Percentiles rank a stretch among this genome's conserved stretches.
Conservation (phyloP, 1,140 invertebrate genomes). For the Lordiphosa stackelbergi region DNA sequence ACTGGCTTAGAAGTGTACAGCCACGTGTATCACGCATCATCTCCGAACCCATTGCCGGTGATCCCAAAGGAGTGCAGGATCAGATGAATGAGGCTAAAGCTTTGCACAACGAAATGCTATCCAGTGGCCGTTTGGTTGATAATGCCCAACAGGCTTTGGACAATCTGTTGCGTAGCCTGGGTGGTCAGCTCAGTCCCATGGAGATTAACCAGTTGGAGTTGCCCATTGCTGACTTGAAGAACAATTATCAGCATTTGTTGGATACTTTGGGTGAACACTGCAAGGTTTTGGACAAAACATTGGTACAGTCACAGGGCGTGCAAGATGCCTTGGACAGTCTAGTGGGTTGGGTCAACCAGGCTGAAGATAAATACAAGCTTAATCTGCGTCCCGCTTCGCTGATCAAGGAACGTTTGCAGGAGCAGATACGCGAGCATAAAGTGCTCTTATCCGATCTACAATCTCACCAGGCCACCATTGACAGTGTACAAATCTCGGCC, state of each 20-base stretch:
- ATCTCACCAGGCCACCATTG: slow-evolving; percentile 89
- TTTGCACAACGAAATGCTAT: slow-evolving; percentile 90
- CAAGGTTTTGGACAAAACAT: slow-evolving; percentile 89
- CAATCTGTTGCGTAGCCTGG: slow-evolving; percentile 85
- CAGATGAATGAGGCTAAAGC: slow-evolving; percentile 91
- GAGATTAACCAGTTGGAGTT: slow-evolving; percentile 88
- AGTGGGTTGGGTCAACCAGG: slow-evolving; percentile 89
- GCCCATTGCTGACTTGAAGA: slow-evolving; percentile 86
- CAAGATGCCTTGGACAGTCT: slow-evolving; percentile 93
- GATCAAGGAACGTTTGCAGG: slow-evolving; percentile 91
- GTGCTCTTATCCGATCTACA: slow-evolving; percentile 89
- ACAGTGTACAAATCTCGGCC: slow-evolving; percentile 87
- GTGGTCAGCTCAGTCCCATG: slow-evolving; percentile 87
- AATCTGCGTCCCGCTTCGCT: slow-evolving; percentile 90
- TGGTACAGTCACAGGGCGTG: slow-evolving; percentile 95
- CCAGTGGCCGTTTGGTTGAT: slow-evolving; percentile 90
- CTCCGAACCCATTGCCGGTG: slow-evolving; percentile 89
- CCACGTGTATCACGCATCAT: slow-evolving; percentile 86
- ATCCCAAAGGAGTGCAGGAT: slow-evolving; percentile 91
- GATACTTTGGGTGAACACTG: slow-evolving; percentile 87
- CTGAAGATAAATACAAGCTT: slow-evolving; percentile 89
- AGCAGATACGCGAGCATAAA: slow-evolving; percentile 91
- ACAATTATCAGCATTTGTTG: slow-evolving; percentile 86
- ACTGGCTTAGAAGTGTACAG: slow-evolving; percentile 90
- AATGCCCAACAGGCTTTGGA: slow-evolving; percentile 83